phyloP scores from a whole-genome alignment of 1,140 invertebrate genomes.

The Drosophila nannoptera region DNA sequence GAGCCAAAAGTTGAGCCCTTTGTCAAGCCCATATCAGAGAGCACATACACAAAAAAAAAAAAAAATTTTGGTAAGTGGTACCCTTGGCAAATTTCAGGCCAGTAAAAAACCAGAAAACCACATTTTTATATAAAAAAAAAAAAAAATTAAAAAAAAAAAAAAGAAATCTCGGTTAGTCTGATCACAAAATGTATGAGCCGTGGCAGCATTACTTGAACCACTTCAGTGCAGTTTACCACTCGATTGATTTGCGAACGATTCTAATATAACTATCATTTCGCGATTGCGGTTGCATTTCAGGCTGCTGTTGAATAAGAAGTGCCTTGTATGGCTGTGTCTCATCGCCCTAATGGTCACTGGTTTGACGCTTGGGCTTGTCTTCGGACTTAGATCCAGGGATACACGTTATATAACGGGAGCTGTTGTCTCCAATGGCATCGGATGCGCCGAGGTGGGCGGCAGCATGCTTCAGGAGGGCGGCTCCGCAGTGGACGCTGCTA shows the following conservation, averaged over 20 bases:
- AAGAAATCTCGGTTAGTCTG: background rate
- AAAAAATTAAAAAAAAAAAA: too few species aligned
- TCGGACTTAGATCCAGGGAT: conserved; percentile 56
- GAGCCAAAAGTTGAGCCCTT: background rate
- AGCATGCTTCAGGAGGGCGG: conserved; percentile 87
- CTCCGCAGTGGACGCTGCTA: conserved; percentile 92
- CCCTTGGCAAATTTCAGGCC: too few species aligned
- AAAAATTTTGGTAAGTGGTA: too few species aligned
- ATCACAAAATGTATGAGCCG: too few species aligned
- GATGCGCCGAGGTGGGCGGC: conserved; percentile 68
- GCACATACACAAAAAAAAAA: background rate
- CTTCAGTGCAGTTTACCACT: too few species aligned
- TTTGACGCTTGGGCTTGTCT: conserved; percentile 63
- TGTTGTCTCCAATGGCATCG: conserved; percentile 73
- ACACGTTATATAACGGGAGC: conserved; percentile 47
- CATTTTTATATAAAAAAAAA: too few species aligned
- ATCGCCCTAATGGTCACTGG: conserved; percentile 56
- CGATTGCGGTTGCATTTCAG: conserved; percentile 19
- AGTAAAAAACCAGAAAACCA: too few species aligned
- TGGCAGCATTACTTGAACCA: too few species aligned
- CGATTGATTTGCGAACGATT: too few species aligned
- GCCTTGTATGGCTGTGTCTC: conserved; percentile 60
- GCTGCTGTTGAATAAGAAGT: conserved; percentile 58
- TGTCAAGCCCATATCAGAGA: background rate
- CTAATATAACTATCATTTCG: background rate